phyloP scores from a whole-genome alignment of 2,888 invertebrate species.

The Protodeltote pygarga region DNA sequence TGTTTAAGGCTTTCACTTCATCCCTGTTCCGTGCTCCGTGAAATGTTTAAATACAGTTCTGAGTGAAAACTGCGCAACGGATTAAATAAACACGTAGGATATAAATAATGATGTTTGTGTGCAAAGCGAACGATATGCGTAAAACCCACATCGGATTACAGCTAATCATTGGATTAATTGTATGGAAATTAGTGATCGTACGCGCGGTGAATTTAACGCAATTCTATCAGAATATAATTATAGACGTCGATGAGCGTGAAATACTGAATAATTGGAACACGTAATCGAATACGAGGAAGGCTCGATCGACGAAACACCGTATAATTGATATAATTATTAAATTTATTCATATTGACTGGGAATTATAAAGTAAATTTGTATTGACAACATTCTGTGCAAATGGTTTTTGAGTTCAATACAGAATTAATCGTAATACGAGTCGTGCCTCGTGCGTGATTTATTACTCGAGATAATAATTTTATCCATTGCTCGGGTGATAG shows the following conservation, averaged over 20 bases:
- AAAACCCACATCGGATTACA: constrained; percentile 69
- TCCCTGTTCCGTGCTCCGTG: constrained; percentile 47
- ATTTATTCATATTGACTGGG: constrained; percentile 33
- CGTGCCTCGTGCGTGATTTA: constrained; percentile 34
- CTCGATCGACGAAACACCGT: constrained; percentile 36
- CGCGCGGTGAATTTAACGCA: constrained; percentile 77
- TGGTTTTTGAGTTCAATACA: neutral
- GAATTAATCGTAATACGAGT: constrained; percentile 5
- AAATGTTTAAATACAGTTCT: constrained; percentile 60
- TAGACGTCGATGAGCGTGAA: constrained; percentile 80
- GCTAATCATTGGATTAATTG: constrained; percentile 83
- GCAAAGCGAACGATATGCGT: constrained; percentile 59
- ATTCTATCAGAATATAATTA: constrained; percentile 83
- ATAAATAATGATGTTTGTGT: constrained; percentile 50
- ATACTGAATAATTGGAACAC: constrained; percentile 78
- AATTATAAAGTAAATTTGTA: constrained; percentile 28
- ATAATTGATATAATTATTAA: constrained; percentile 43
- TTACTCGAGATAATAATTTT: constrained; percentile 40
- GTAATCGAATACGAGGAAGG: constrained; percentile 53
- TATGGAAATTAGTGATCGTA: constrained; percentile 78
- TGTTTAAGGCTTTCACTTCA: constrained; percentile 63
- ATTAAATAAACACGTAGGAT: constrained; percentile 52
- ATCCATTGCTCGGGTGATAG: constrained; percentile 44
- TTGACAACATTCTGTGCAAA: neutral
- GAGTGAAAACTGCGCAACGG: constrained; percentile 51